Evolutionary conservation across 2,113 vertebrate species (phyloP), one percentile per base, ranked within the genome.

Genomic region (Entelurus aequoreus): DNA sequence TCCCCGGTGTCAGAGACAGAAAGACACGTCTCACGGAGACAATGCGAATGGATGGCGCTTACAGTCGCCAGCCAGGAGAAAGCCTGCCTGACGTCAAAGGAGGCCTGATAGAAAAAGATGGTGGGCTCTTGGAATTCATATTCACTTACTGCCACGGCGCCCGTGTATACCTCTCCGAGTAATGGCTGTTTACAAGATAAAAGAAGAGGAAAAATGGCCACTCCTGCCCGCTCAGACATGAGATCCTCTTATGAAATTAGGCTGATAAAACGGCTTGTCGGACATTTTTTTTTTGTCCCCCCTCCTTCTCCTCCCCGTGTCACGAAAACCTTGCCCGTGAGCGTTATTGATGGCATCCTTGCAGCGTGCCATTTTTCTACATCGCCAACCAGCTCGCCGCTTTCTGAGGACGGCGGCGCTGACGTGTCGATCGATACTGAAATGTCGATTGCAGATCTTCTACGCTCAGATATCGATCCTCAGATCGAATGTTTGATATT

Each of bases 281-380:
- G 74, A 78, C 82, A 87, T 89, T 89, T 89, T 88, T 46, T 42
- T 9, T 42, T 10, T 42, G 0, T 2, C 28, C 28, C 28, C 28
- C 28, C 40, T 46, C 11, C 42, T 11, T 12, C 42, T 46, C 42
- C 42, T 81, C 83, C 84, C 79, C 76, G 73, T 70, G 78, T 88
- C 86, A 83, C 74, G 77, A 87, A 77, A 90, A 89, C 86, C 80
- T 88, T 89, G 86, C 86, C 80, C 71, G 74, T 87, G 82, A 88
- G 86, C 80, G 59, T 90, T 91, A 91, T 90, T 90, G 87, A 91
- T 91, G 88, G 86, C 79, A 86, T 87, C 81, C 82, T 84, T 83
- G 87, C 83, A 81, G 80, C 82, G 76, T 82, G 87, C 85, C 84
- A 87, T 88, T 86, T 87, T 86, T 89, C 85, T 84, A 78, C 81